Base-by-base conservation (phyloP, 2,797 vertebrate genomes). In the Lepus townsendii region DNA sequence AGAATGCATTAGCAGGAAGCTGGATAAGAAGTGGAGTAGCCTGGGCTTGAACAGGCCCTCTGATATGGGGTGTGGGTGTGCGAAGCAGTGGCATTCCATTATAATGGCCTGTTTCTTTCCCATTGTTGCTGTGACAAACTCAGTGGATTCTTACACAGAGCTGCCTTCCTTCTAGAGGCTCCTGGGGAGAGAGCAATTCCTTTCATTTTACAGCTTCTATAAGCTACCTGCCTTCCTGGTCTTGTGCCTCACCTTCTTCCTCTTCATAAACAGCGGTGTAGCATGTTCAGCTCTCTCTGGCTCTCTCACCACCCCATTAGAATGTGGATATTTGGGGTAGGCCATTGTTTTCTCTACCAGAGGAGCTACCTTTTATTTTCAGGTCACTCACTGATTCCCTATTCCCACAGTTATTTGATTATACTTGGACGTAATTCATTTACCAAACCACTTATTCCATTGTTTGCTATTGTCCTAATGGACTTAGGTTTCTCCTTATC, bases 351-450 rank as follows among this genome's bases (percentile, higher is more conserved):
- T 62, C 47, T 62, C 17, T 80, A 26, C 30, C 8, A 75, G 30
- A 26, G 88, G 5, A 63, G 7, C 72, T 86, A 19, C 52, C 17
- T 93, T 65, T 10, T 38, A 60, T 79, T 91, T 93, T 35, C 5
- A 79, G 30, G 75, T 82, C 24, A 86, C 63, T 96, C 86, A 79
- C 26, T 12, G 30, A 91, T 50, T 87, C 8, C 7, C 27, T 69
- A 14, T 73, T 94, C 54, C 19, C 32, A 66, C 12, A 82, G 35
- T 72, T 85, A 68, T 85, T 91, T 88, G 50, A 80, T 78, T 94
- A 73, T 32, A 73, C 94, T 78, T 85, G 75, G 13, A 62, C 68
- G 35, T 71, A 85, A 68, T 90, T 38, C 20, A 87, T 78, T 94
- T 93, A 80, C 7, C 73, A 8, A 73, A 32, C 54, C 69, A n/a